Evolutionary conservation across 2,888 invertebrate species (phyloP).

Genomic region (Caenorhabditis virilis): DNA sequence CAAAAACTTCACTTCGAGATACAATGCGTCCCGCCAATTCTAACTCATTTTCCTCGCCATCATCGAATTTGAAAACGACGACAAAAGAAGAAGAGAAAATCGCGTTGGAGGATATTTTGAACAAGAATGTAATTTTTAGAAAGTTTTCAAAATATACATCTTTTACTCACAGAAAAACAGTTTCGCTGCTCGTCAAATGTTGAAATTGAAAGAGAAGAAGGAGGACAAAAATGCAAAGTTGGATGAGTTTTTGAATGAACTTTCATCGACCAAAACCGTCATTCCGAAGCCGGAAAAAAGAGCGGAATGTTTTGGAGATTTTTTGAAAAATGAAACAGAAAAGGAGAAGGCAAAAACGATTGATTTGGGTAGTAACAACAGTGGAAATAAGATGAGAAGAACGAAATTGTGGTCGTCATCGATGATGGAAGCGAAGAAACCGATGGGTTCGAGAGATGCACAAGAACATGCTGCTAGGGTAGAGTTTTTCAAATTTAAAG

Average conservation of each 20-base stretch:
- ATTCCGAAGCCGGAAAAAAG: too few species aligned
- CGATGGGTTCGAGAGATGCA: constrained; percentile 27
- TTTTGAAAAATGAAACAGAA: constrained; percentile 8
- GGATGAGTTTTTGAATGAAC: constrained; percentile 15
- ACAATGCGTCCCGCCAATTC: constrained; percentile 31
- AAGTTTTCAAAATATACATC: neutral
- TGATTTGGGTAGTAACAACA: constrained; percentile 10
- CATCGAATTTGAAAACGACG: constrained; percentile 22
- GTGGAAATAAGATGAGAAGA: neutral
- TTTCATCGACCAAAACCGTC: neutral
- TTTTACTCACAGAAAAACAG: constrained; percentile 22
- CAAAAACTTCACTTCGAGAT: constrained; percentile 7
- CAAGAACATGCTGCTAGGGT: constrained; percentile 43
- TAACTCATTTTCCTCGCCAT: constrained; percentile 16
- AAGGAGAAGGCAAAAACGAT: constrained; percentile 14
- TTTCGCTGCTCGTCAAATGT: constrained; percentile 27
- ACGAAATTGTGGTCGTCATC: constrained; percentile 22
- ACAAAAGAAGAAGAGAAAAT: constrained; percentile 41
- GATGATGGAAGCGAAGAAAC: neutral
- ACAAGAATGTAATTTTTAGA: constrained; percentile 14
- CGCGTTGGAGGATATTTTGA: constrained; percentile 30
- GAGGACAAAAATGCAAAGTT: constrained; percentile 11
- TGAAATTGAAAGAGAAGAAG: constrained; percentile 24
- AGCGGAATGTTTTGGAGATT: too few species aligned
- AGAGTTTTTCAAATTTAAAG: too few species aligned